A percentile compares a stretch with the other conserved stretches of the same genome.
These are phyloP conservation scores for Galemys pyrenaicus DNA, from an alignment of 2,113 vertebrate genomes.

Conservation along the genomic window DNA sequence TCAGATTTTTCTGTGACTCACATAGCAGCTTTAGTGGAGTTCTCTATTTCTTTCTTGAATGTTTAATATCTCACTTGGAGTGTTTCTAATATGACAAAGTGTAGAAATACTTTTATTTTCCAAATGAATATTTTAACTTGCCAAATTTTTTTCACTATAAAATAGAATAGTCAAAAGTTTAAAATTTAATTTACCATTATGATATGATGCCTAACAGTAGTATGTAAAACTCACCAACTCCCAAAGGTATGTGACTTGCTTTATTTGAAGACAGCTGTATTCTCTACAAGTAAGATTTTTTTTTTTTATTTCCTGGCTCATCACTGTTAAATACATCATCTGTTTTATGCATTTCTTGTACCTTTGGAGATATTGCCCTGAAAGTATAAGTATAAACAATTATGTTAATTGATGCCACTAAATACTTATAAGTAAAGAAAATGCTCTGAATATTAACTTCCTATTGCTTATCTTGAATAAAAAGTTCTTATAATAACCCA, in stretches of 20 bases:
- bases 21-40: background rate
- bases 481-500: background rate
- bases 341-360: background rate
- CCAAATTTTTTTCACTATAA: background rate
- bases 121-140: conserved; percentile 27
- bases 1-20: background rate
- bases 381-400: background rate
- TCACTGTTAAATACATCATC: conserved; percentile 33
- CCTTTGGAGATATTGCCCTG: background rate
- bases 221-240: background rate
- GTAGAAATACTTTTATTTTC: background rate
- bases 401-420: conserved; percentile 36
- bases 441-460: background rate
- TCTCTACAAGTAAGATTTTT: conserved; percentile 37
- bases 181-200: background rate
- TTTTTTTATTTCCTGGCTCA: background rate
- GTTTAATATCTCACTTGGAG: background rate
- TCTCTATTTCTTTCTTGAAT: background rate
- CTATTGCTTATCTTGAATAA: background rate
- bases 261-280: conserved; percentile 15
- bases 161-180: background rate
- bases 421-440: background rate
- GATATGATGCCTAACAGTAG: background rate
- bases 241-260: background rate
- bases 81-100: conserved; percentile 42